Percentiles rank a stretch among this genome's conserved stretches.
phyloP scores from a whole-genome alignment of 2,888 invertebrate species.

The Oxystoma pomonae region DNA sequence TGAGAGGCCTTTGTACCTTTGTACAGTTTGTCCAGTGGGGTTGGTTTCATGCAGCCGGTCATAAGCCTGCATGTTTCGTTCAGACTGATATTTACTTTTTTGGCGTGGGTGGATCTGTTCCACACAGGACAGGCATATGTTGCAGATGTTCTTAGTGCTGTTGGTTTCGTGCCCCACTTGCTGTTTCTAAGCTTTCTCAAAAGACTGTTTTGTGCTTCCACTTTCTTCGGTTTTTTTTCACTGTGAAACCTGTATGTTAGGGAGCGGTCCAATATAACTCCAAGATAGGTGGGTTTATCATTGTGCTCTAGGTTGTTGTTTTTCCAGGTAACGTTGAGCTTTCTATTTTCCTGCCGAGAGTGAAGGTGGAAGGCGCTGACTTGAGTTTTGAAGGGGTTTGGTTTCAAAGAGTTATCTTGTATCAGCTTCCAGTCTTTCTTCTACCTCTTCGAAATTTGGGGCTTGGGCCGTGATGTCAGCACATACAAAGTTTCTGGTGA shows the following conservation, averaged over 20 bases:
- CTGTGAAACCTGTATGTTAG: background rate
- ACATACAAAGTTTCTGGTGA: background rate
- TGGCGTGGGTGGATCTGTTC: conserved; percentile 5
- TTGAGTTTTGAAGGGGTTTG: background rate
- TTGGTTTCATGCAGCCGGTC: too few species aligned
- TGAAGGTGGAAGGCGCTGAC: too few species aligned
- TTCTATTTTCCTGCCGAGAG: background rate
- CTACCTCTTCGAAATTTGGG: background rate
- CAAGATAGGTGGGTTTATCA: too few species aligned
- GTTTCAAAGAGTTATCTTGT: background rate
- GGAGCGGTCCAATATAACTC: too few species aligned
- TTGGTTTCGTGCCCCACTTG: too few species aligned
- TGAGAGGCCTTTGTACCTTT: too few species aligned
- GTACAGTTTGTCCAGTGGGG: too few species aligned
- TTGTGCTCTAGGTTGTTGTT: too few species aligned
- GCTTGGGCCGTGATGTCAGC: background rate
- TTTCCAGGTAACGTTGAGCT: background rate
- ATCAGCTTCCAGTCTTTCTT: background rate
- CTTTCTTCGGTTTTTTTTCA: background rate
- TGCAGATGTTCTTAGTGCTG: background rate
- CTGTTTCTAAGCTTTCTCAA: background rate
- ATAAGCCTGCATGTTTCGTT: too few species aligned
- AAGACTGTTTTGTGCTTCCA: background rate
- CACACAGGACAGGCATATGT: conserved; percentile 7
- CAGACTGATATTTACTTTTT: too few species aligned